These are phyloP conservation scores for Heliconius hortense DNA, from an alignment of 2,888 invertebrate species.

Conservation along the genomic window DNA sequence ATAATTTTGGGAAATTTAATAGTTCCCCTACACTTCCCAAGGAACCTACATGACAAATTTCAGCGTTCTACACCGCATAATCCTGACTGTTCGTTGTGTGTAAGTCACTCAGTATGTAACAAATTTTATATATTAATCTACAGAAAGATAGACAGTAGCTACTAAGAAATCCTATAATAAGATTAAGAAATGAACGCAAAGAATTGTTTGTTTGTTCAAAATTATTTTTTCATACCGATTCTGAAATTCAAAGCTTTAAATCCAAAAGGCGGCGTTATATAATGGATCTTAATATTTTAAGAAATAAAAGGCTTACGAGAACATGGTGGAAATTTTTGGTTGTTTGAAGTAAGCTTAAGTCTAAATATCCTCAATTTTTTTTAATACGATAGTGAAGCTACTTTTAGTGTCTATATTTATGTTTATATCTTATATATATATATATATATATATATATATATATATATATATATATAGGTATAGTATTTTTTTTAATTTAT, in stretches of 20 bases:
- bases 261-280: conserved; percentile 28
- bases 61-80: no score
- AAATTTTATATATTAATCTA: no score
- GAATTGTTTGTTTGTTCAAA: neutral
- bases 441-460: no score
- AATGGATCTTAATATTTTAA: conserved; percentile 37
- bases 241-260: conserved; percentile 18
- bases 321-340: conserved; percentile 11
- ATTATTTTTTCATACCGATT: conserved; percentile 4
- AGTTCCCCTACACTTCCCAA: no score
- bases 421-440: neutral
- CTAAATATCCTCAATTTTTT: neutral
- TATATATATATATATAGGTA: no score
- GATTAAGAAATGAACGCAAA: conserved; percentile 12
- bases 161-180: conserved; percentile 1
- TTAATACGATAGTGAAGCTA: neutral
- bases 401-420: neutral
- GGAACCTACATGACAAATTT: no score
- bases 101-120: no score
- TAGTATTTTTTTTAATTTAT: no score
- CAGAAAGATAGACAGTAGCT: neutral
- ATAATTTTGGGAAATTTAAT: no score
- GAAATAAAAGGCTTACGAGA: conserved; percentile 21
- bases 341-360: conserved; percentile 17
- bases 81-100: no score